Evolutionary conservation across 1,140 invertebrate species (phyloP).

Genomic region (Trichonephila inaurata): DNA sequence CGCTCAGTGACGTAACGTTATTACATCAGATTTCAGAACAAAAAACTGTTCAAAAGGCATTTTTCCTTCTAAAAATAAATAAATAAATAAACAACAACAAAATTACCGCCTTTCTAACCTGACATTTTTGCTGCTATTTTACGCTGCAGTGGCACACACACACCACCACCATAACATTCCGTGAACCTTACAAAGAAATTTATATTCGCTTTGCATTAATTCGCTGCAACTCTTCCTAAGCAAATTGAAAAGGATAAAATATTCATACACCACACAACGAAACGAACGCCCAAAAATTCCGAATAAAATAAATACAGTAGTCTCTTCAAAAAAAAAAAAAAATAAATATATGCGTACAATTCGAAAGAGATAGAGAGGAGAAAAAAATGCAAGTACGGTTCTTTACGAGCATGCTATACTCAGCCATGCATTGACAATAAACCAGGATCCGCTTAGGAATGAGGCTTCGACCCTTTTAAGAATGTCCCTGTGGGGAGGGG

Average conservation of each 20-base stretch:
- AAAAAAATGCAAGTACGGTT: background rate
- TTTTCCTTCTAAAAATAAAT: no score
- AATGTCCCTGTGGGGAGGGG: conserved; percentile 5
- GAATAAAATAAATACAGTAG: background rate
- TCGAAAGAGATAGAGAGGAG: no score
- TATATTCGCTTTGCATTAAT: background rate
- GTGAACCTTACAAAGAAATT: background rate
- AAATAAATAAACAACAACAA: no score
- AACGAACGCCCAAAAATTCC: background rate
- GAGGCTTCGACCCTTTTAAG: conserved; percentile 3
- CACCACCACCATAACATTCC: background rate
- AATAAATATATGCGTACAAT: conserved; percentile 23
- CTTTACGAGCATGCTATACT: background rate
- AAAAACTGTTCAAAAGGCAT: no score
- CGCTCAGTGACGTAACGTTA: no score
- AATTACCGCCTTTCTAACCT: background rate
- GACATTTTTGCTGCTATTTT: background rate
- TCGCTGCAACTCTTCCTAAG: background rate
- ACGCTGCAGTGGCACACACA: conserved; percentile 20
- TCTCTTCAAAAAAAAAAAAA: background rate
- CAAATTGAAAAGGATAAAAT: background rate
- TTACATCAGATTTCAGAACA: no score
- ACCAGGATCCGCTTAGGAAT: conserved; percentile 42
- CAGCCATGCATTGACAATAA: conserved; percentile 64
- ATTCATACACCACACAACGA: background rate